A percentile compares a stretch with the other conserved stretches of the same genome.
phyloP scores from a whole-genome alignment of 2,113 vertebrate genomes.

The Brachypteracias leptosomus region DNA sequence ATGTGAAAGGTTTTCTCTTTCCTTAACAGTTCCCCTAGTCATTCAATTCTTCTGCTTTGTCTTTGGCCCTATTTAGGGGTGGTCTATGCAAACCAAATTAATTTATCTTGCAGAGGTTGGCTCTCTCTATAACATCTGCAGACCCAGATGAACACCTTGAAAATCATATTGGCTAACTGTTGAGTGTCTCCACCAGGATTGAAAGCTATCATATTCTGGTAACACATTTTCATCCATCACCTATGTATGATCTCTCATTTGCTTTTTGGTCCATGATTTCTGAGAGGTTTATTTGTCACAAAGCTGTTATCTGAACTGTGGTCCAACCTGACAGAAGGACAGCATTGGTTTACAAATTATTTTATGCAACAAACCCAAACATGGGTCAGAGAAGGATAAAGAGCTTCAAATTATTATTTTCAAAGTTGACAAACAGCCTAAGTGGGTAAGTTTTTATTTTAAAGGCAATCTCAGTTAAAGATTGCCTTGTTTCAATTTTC shows the following conservation, averaged over 20 bases:
- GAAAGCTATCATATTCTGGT: background rate
- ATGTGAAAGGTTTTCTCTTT: background rate
- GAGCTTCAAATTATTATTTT: background rate
- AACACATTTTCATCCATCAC: background rate
- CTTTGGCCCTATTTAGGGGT: background rate
- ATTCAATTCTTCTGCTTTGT: background rate
- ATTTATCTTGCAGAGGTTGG: background rate
- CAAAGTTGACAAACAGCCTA: background rate
- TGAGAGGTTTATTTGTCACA: background rate
- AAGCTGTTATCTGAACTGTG: background rate
- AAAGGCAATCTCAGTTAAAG: background rate
- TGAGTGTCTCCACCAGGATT: background rate
- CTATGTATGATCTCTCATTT: background rate
- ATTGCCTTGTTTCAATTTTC: background rate
- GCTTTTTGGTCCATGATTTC: background rate
- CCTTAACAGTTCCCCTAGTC: background rate
- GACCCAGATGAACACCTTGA: background rate
- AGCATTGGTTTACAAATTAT: background rate
- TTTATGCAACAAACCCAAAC: background rate
- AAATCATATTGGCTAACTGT: background rate
- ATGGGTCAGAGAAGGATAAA: background rate
- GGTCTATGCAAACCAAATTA: background rate
- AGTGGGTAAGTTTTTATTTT: background rate
- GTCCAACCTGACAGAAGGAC: background rate
- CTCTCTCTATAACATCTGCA: background rate